Evolutionary conservation across 2,888 invertebrate species (phyloP).

Genomic region (Notodonta dromedarius): DNA sequence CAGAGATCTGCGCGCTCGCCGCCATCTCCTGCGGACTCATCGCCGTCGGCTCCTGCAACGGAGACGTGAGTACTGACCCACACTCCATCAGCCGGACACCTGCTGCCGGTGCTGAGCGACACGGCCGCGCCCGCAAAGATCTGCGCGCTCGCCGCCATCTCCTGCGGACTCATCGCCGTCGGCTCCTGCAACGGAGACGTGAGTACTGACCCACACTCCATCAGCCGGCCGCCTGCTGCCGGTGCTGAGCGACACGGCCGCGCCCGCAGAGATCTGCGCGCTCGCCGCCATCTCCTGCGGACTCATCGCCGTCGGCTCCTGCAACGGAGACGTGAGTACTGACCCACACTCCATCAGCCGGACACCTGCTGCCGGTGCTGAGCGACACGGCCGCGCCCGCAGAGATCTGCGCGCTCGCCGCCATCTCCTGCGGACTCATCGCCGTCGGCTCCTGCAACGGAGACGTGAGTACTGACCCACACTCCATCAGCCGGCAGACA

Average conservation of each 20-base stretch:
- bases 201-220: constrained; percentile 28
- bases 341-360: no score
- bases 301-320: constrained; percentile 96
- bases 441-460: constrained; percentile 96
- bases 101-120: constrained; percentile 92
- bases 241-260: constrained; percentile 90
- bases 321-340: constrained; percentile 90
- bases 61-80: constrained; percentile 84
- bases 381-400: constrained; percentile 90
- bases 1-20: constrained; percentile 95
- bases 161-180: constrained; percentile 96
- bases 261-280: constrained; percentile 95
- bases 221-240: constrained; percentile 67
- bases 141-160: constrained; percentile 94
- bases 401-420: constrained; percentile 96
- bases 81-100: no score
- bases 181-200: constrained; percentile 96
- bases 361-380: constrained; percentile 93
- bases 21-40: constrained; percentile 97
- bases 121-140: constrained; percentile 93
- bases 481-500: no score
- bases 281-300: constrained; percentile 96
- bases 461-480: constrained; percentile 82
- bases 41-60: constrained; percentile 96
- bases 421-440: constrained; percentile 96